Evolutionary conservation across 2,888 invertebrate genomes (phyloP), one percentile per base, ranked within the genome.

Genomic region (Hoplodrina blanda): DNA sequence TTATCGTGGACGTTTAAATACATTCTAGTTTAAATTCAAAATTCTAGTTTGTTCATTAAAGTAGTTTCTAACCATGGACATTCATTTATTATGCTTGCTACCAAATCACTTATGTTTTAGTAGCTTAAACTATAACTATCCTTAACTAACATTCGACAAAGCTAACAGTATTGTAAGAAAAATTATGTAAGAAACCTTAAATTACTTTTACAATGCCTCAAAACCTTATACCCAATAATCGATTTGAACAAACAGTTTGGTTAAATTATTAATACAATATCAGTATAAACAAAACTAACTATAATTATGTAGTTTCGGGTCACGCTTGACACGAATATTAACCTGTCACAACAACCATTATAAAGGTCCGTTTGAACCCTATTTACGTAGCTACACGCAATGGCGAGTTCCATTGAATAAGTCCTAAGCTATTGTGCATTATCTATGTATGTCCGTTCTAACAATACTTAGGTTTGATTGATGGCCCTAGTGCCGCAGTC

Each of bases 391-490:
- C 11, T 25, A 71, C 50, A 59, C 49, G 20, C 54, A 30, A 62
- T 62, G 52, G 59, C 57, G 25, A 65, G 30, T 49, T 60, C 72
- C 17, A 61, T 60, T 66, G 62, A 76, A 72, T 67, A 67, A 66
- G 46, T 17, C 46, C 66, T 73, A 75, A 80, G 78, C 76, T 75
- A 79, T 76, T 69, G 66, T 72, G 67, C 64, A 81, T 82, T 85
- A 81, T 81, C 78, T 69, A 65, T 63, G 25, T 57, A 66, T 79
- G 78, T 78, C 79, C 82, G 71, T 67, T 68, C 69, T 54, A 73
- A 74, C 78, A 78, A 68, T 77, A 53, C 67, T 68, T 62, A 59
- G 52, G 63, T 74, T 73, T 87, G 89, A 89, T 89, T 86, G 85
- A 87, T 88, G 80, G 80, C 68, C 79, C 75, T 77, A 69, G 62